phyloP scores from a whole-genome alignment of 2,113 vertebrate species.

The Vidua chalybeata region DNA sequence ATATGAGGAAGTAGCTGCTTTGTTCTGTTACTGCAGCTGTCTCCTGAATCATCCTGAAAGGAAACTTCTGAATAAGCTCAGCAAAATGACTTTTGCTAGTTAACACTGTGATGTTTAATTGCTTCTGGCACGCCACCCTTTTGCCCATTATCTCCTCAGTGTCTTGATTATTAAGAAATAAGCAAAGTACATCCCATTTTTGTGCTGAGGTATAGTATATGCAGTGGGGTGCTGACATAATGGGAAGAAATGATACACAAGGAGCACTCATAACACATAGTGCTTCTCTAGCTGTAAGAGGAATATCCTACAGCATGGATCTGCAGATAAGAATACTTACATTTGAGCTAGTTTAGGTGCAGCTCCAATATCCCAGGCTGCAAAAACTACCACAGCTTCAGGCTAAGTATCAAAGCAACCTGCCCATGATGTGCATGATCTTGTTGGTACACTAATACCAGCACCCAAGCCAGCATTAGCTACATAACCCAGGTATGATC shows the following conservation, averaged over 20 bases:
- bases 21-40: not conserved
- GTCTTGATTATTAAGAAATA: not conserved
- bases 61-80: not conserved
- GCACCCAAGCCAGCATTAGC: not conserved
- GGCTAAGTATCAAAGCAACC: not conserved
- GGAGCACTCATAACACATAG: not conserved
- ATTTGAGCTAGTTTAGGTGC: not conserved
- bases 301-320: not conserved
- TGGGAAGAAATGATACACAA: not conserved
- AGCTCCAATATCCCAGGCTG: not conserved
- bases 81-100: not conserved
- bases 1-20: not conserved
- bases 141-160: not conserved
- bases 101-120: not conserved
- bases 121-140: not conserved
- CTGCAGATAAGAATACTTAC: not conserved
- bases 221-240: not conserved
- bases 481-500: not conserved
- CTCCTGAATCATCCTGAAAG: constrained; percentile 22
- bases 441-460: not conserved
- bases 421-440: not conserved
- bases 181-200: not conserved
- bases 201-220: not conserved
- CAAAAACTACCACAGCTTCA: not conserved
- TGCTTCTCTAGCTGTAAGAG: not conserved